These are phyloP conservation scores for Coleophora flavipennella DNA, from an alignment of 2,888 invertebrate genomes.

Conservation along the genomic window DNA sequence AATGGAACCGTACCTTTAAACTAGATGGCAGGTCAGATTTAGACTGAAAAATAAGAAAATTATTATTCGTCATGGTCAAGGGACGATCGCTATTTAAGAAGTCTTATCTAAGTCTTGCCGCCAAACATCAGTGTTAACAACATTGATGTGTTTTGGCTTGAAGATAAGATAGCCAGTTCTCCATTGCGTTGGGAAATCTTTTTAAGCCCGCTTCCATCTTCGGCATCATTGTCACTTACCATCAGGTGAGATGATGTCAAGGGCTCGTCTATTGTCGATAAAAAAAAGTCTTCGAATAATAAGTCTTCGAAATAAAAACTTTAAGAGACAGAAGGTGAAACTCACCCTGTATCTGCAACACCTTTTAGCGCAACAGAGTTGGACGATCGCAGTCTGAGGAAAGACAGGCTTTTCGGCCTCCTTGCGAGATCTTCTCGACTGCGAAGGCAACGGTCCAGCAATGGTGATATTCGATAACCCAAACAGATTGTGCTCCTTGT, in stretches of 20 bases:
- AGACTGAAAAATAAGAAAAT: conserved; percentile 35
- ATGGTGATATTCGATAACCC: conserved; percentile 55
- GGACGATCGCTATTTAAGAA: too few species aligned
- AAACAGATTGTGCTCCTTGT: conserved; percentile 60
- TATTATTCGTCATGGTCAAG: too few species aligned
- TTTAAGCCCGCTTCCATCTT: too few species aligned
- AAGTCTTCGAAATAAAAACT: neutral
- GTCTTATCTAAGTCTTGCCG: too few species aligned
- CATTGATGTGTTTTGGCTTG: too few species aligned
- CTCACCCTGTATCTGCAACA: conserved; percentile 45
- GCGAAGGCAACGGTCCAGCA: conserved; percentile 25
- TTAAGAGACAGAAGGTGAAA: neutral
- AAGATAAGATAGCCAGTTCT: too few species aligned
- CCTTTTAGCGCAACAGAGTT: conserved; percentile 39
- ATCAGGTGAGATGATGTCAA: too few species aligned
- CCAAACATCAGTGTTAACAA: too few species aligned
- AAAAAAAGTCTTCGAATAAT: too few species aligned
- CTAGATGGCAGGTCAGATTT: conserved; percentile 47
- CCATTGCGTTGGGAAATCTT: too few species aligned
- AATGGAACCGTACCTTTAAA: conserved; percentile 34
- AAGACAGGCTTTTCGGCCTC: conserved; percentile 46
- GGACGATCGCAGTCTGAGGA: conserved; percentile 58
- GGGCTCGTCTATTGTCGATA: too few species aligned
- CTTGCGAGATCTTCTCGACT: conserved; percentile 35
- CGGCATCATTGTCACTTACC: too few species aligned